Base-by-base conservation (phyloP, 2,797 vertebrate species). In the Emys orbicularis region DNA sequence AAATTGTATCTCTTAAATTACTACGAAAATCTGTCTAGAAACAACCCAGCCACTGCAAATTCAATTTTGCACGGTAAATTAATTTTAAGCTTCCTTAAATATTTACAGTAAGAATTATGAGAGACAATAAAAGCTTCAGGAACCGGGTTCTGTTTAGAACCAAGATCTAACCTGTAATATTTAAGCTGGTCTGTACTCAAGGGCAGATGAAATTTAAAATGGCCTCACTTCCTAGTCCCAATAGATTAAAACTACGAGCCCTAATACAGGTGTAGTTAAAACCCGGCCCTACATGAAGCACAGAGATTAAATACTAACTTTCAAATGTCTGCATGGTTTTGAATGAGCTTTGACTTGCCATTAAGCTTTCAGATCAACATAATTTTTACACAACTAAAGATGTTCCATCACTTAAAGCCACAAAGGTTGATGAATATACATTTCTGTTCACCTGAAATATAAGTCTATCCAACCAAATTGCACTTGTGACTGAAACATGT, bases 21-120 rank as follows among this genome's bases (percentile, higher is more conserved):
- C 98, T 98, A 98, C 97, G 98, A 98, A 98, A 98, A 98, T 98
- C 98, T 98, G 97, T 98, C 98, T 98, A 98, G 97, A 98, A 98
- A 98, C 97, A 98, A 98, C 97, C 98, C 98, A 98, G 97, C 97
- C 98, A 98, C 98, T 98, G 97, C 97, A 98, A 98, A 98, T 98
- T 98, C 98, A 95, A 90, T 98, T 98, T 95, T 97, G 94, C 98
- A 97, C 96, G 97, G 97, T 98, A 98, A 98, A 98, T 97, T 96
- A 97, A 97, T 97, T 97, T 95, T 97, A 97, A 98, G 97, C 97
- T 97, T 98, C 95, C 97, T 98, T 97, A 97, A 92, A 86, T 98
- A 97, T 98, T 98, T 97, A 97, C 97, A 97, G 95, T 98, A 98
- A 97, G 95, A 98, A 95, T 95, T 97, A 89, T 97, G 97, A 12